Base-by-base conservation (phyloP, 2,113 vertebrate genomes). In the Dryoscopus gambensis region DNA sequence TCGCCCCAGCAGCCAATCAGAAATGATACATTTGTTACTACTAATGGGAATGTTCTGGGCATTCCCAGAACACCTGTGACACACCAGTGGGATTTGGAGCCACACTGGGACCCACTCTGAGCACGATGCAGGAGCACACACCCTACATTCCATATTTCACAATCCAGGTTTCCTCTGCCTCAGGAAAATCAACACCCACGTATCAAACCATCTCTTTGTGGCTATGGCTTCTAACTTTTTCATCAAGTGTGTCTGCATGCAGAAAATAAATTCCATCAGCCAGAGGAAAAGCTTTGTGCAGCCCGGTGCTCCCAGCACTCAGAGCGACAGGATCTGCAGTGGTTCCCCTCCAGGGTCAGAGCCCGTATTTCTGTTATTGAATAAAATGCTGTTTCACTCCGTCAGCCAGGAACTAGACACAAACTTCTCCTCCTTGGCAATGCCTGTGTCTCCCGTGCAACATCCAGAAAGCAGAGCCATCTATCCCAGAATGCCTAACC, bases 41-140 rank as follows among this genome's bases (percentile, higher is more conserved):
- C 12, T 42, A 62, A 31, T 16, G 52, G 50, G 35, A 35, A 57
- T 9, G 9, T 14, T 10, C 16, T 67, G 52, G 21, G 21, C 50
- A 35, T 64, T 73, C 50, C 70, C 40, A 76, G 25, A 76, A 28
- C 15, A 12, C 3, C 28, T 64, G 19, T 27, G 42, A 44, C 28
- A n/a, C 13, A 44, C 6, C n/a, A 4, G 12, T 15, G 42, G 37
- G 17, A 57, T 80, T 13, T 37, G 75, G 19, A 47, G 10, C 19
- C 39, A 25, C 11, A 8, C 0, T 31, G 63, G 17, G 47, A 64
- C 19, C 16, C 18, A 28, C 67, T 52, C 25, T 0, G 1, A 62
- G 65, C 3, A 6, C 1, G 1, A 40, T 2, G 20, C n/a, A 73
- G 35, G 24, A 88, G 19, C 1, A 3, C n/a, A 40, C 11, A 52